These are phyloP conservation scores for Gambusia affinis DNA, from an alignment of 2,113 vertebrate genomes.

Conservation along the genomic window DNA sequence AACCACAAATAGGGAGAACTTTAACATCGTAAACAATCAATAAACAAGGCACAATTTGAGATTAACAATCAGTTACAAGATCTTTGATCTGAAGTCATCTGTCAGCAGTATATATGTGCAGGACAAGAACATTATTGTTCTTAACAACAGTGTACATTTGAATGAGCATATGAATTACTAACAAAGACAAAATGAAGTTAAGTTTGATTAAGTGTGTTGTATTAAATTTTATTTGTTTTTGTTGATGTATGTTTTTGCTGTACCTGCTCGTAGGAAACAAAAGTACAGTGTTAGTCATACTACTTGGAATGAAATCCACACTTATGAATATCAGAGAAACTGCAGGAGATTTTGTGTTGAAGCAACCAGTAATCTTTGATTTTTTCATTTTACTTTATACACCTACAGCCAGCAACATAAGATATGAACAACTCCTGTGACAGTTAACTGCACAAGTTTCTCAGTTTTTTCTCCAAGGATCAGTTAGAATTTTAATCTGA, in stretches of 20 bases:
- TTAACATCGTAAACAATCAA: slow-evolving; percentile 69
- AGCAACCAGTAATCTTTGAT: neutral
- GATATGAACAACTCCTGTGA: too few relatives aligned
- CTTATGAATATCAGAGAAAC: neutral
- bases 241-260: neutral
- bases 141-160: slow-evolving; percentile 29
- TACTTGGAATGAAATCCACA: neutral
- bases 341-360: neutral
- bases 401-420: neutral
- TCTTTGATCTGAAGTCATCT: slow-evolving; percentile 53
- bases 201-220: slow-evolving; percentile 11
- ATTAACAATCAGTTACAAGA: slow-evolving; percentile 69
- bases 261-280: neutral
- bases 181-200: slow-evolving; percentile 12
- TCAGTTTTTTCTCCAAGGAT: neutral
- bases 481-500: neutral
- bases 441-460: neutral
- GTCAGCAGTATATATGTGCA: slow-evolving; percentile 71
- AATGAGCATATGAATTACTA: slow-evolving; percentile 5
- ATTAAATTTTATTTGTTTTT: neutral
- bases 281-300: neutral
- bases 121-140: slow-evolving; percentile 16
- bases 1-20: slow-evolving; percentile 57
- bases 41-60: slow-evolving; percentile 77
- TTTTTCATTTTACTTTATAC: too few relatives aligned